A percentile compares a stretch with the other conserved stretches of the same genome.
phyloP scores from a whole-genome alignment of 2,113 vertebrate genomes.

The Typhlomys cinereus region DNA sequence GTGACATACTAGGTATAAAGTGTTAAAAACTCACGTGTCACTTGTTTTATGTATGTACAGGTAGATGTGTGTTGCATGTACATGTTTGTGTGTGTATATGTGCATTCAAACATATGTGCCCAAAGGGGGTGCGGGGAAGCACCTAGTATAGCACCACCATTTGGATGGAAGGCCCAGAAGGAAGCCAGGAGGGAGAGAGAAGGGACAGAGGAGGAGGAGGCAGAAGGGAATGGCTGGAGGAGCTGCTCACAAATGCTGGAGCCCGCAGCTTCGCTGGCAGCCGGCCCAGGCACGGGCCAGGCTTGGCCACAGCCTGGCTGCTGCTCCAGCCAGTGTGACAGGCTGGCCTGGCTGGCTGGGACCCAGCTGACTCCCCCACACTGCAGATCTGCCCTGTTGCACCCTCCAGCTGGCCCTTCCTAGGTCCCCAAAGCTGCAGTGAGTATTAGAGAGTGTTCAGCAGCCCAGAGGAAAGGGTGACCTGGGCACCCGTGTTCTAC shows the following conservation, averaged over 20 bases:
- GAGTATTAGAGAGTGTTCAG: too few relatives aligned
- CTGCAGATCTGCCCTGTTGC: not conserved
- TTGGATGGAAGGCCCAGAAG: not conserved
- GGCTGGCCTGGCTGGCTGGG: not conserved
- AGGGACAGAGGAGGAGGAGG: too few relatives aligned
- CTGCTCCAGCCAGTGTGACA: not conserved
- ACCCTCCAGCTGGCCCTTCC: not conserved
- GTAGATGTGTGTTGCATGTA: too few relatives aligned
- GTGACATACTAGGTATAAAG: not conserved
- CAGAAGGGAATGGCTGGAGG: not conserved
- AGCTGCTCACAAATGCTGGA: not conserved
- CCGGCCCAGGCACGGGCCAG: not conserved
- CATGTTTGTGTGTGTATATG: not conserved
- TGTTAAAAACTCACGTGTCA: not conserved
- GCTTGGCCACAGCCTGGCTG: not conserved
- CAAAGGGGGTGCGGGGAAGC: not conserved
- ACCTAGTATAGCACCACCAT: not conserved
- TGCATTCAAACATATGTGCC: not conserved
- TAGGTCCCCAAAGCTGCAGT: not conserved
- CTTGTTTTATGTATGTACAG: not conserved
- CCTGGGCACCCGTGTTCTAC: not conserved
- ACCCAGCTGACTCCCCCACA: not conserved
- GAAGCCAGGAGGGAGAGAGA: not conserved
- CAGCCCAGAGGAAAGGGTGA: not conserved
- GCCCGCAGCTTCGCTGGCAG: not conserved